Base-by-base conservation (phyloP, 2,888 invertebrate species). In the Nyleta sp. region DNA sequence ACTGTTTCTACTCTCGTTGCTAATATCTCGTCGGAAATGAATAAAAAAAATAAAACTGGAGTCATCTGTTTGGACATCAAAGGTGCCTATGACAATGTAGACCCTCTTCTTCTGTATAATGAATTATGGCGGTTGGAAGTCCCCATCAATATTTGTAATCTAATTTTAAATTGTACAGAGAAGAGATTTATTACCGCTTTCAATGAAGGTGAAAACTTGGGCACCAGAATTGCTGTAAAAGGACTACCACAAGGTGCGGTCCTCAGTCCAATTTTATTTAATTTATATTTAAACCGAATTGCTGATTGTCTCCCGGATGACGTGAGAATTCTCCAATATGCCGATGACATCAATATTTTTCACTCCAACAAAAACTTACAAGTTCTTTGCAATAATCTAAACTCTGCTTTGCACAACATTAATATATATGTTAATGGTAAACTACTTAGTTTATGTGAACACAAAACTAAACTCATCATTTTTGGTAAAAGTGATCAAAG, bases 61-160 rank as follows among this genome's bases (percentile, higher is more conserved):
- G 35, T n/a, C 15, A 44, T 44, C 2, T 44, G 13, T 11, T 11
- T 44, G 8, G 44, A 44, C 18, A 44, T 44, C 15, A 10, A 20
- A 18, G 44, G 44, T 3, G 44, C 44, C 13, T 44, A 44, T 11
- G 44, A 44, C 18, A 44, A 44, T 17, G 44, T 44, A 1, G 44
- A 20, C 18, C 17, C 20, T 44, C 18, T 64, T 1, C 15, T 64
- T 2, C 3, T 64, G 13, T 64, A 64, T 17, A 52, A 42, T 13
- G 40, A 64, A 52, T 10, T 50, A n/a, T 64, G 64, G 50, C 40
- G 24, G 20, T 10, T 6, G 2, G 52, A 52, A 3, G 5, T 31
- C 0, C 64, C 64, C 5, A 8, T 18, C 1, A 24, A 31, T 13
- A 15, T 52, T 0, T 40, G 38, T 18, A 18, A 28, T 4, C 3